These are phyloP conservation scores for Carpatolechia fugitivella DNA, from an alignment of 2,888 invertebrate species.

Conservation along the genomic window DNA sequence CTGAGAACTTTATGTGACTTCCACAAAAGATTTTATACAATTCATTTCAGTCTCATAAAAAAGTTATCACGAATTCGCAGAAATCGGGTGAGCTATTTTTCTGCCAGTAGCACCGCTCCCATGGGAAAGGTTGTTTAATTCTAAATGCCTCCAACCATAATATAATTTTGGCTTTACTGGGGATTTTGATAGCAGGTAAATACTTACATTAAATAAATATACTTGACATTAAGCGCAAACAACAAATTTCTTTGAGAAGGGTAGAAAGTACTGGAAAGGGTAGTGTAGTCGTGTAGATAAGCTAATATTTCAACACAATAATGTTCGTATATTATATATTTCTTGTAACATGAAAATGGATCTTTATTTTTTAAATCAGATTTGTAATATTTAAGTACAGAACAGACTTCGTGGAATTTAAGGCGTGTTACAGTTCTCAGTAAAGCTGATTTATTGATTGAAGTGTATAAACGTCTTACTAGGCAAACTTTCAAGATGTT, in stretches of 20 bases:
- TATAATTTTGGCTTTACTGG: constrained; percentile 34
- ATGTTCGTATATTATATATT: too few species aligned
- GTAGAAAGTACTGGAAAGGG: too few species aligned
- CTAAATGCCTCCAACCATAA: constrained; percentile 42
- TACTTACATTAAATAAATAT: constrained; percentile 5
- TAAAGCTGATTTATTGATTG: constrained; percentile 10
- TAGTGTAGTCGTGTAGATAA: too few species aligned
- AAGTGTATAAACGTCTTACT: constrained; percentile 37
- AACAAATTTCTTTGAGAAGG: neutral
- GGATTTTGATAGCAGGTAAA: neutral
- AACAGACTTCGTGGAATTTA: too few species aligned
- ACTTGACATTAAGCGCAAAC: neutral
- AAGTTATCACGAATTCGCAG: constrained; percentile 73
- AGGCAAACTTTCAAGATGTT: constrained; percentile 53
- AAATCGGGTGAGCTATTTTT: constrained; percentile 68
- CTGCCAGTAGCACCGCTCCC: constrained; percentile 57
- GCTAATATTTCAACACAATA: neutral
- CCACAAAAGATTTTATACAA: constrained; percentile 72
- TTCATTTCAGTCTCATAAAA: constrained; percentile 73
- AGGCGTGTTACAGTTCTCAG: constrained; percentile 6
- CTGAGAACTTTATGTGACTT: constrained; percentile 64
- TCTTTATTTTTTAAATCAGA: too few species aligned
- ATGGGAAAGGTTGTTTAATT: constrained; percentile 60
- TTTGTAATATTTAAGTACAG: too few species aligned
- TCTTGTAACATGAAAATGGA: too few species aligned